Evolutionary conservation across 1,140 invertebrate genomes (phyloP).

Genomic region (Bombus turneri): DNA sequence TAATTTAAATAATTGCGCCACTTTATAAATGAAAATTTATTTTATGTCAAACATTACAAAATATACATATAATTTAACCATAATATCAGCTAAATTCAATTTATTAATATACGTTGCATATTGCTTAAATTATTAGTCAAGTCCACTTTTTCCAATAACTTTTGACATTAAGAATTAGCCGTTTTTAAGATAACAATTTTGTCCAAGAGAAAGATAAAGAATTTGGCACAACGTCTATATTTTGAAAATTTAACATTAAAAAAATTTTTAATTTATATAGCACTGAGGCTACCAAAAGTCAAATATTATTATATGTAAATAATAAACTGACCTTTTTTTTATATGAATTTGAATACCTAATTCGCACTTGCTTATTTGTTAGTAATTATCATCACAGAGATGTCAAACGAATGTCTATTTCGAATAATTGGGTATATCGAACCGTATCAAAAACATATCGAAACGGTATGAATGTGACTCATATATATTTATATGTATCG

Average conservation of each 20-base stretch:
- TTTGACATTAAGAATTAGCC: not conserved
- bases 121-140: not conserved
- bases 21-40: not conserved
- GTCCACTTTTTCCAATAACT: no score
- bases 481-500: not conserved
- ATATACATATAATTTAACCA: not conserved
- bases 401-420: not conserved
- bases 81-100: not conserved
- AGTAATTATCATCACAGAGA: not conserved
- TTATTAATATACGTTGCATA: not conserved
- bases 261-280: not conserved
- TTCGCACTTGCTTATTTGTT: conserved; percentile 18
- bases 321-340: not conserved
- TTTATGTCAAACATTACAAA: not conserved
- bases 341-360: not conserved
- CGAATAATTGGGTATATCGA: conserved; percentile 22
- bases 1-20: not conserved
- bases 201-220: no score
- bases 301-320: not conserved
- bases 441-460: conserved; percentile 22
- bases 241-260: not conserved
- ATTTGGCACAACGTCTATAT: not conserved
- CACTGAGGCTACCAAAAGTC: not conserved
- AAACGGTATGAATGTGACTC: conserved; percentile 26
- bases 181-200: not conserved